phyloP scores from a whole-genome alignment of 2,888 invertebrate species.

The Vanessa cardui region DNA sequence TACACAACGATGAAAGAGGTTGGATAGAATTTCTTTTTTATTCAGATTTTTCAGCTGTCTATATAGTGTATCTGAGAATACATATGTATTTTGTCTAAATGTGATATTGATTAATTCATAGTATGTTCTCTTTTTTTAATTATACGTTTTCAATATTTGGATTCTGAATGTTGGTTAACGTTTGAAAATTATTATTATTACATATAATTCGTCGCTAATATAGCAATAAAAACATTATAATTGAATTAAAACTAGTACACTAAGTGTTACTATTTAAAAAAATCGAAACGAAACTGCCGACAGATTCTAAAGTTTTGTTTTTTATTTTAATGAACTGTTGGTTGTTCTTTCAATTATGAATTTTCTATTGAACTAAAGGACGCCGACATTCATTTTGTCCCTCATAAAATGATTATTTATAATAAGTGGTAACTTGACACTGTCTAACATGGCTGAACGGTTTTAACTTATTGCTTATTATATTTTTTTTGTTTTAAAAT shows the following conservation, averaged over 20 bases:
- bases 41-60: conserved; percentile 7
- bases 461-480: background rate
- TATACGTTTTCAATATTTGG: too few relatives aligned
- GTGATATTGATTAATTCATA: too few relatives aligned
- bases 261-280: too few relatives aligned
- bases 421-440: conserved; percentile 24
- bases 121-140: too few relatives aligned
- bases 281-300: too few relatives aligned
- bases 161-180: too few relatives aligned
- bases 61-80: background rate
- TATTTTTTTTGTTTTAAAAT: background rate
- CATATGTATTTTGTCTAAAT: too few relatives aligned
- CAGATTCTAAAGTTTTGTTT: background rate
- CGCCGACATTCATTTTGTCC: conserved; percentile 15
- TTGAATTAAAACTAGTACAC: too few relatives aligned
- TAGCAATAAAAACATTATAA: too few relatives aligned
- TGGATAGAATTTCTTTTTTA: background rate
- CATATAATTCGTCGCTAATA: background rate
- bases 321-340: conserved; percentile 8
- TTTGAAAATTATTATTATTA: background rate
- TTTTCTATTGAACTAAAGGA: conserved; percentile 24
- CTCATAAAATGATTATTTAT: conserved; percentile 20
- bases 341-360: conserved; percentile 13
- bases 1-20: conserved; percentile 7
- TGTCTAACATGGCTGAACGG: conserved; percentile 2